A percentile compares a stretch with the other conserved stretches of the same genome.
Evolutionary conservation across 2,888 invertebrate genomes (phyloP).

Genomic region (Cephus rjabovi): DNA sequence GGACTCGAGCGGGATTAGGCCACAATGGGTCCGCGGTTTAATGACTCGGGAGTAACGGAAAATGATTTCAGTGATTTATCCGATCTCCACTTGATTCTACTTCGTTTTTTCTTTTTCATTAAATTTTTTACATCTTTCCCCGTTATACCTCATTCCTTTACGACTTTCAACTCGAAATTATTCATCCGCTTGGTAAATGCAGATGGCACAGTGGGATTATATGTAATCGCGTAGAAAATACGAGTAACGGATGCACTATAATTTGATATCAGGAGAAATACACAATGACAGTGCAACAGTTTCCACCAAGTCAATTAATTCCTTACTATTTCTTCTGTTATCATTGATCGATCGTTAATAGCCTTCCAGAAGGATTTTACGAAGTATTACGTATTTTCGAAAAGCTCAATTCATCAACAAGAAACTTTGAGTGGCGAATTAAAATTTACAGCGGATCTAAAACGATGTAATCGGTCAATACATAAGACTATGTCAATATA

Average conservation of each 20-base stretch:
- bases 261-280: not conserved
- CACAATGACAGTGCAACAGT: not conserved
- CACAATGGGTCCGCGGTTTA: constrained; percentile 2
- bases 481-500: not conserved
- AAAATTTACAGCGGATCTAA: not conserved
- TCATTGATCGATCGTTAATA: not conserved
- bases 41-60: not conserved
- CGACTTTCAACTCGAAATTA: not conserved
- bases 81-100: not conserved
- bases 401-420: not conserved
- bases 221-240: not conserved
- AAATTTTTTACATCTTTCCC: not conserved
- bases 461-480: not conserved
- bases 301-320: not conserved
- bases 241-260: not conserved
- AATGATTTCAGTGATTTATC: not conserved
- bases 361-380: not conserved
- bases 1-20: constrained; percentile 5
- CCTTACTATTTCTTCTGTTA: not conserved
- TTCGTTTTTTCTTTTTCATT: not conserved
- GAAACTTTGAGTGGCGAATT: not conserved
- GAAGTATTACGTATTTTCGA: not conserved
- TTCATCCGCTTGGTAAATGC: not conserved
- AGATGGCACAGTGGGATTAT: not conserved
- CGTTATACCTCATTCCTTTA: not conserved